These are phyloP conservation scores for Toxostoma redivivum DNA, from an alignment of 2,113 vertebrate genomes.

Conservation along the genomic window DNA sequence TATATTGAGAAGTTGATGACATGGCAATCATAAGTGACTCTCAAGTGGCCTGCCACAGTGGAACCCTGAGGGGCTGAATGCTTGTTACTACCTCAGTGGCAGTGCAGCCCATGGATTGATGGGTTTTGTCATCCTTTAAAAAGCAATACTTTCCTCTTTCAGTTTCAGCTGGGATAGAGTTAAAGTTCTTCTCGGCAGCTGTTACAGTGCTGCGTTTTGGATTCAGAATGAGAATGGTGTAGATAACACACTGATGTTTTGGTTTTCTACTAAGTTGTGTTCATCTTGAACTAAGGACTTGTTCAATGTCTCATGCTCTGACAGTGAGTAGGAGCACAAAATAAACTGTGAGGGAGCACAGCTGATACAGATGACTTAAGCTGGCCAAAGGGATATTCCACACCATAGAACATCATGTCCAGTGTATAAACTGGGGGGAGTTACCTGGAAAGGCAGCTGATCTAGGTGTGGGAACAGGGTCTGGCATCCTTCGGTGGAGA, in stretches of 20 bases:
- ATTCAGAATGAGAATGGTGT: neutral
- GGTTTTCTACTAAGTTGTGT: neutral
- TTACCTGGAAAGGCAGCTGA: neutral
- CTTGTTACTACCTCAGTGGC: accelerated
- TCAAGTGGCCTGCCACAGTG: neutral
- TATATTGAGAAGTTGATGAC: neutral
- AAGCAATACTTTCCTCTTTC: neutral
- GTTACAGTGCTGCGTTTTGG: neutral
- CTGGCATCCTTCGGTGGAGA: neutral
- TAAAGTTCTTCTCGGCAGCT: neutral
- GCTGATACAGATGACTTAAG: too few species aligned
- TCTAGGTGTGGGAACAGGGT: neutral
- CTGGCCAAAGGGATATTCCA: neutral
- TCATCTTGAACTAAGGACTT: neutral
- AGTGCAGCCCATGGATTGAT: neutral
- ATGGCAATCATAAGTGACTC: neutral
- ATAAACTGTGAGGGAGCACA: neutral
- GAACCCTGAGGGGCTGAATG: neutral
- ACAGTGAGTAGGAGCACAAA: neutral
- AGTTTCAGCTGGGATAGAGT: neutral
- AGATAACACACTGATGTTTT: neutral
- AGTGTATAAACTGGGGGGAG: neutral
- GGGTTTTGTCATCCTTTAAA: neutral
- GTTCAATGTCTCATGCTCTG: neutral
- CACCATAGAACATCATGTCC: neutral